Evolutionary conservation across 2,113 vertebrate species (phyloP).

Genomic region (Triplophysa tibetana): DNA sequence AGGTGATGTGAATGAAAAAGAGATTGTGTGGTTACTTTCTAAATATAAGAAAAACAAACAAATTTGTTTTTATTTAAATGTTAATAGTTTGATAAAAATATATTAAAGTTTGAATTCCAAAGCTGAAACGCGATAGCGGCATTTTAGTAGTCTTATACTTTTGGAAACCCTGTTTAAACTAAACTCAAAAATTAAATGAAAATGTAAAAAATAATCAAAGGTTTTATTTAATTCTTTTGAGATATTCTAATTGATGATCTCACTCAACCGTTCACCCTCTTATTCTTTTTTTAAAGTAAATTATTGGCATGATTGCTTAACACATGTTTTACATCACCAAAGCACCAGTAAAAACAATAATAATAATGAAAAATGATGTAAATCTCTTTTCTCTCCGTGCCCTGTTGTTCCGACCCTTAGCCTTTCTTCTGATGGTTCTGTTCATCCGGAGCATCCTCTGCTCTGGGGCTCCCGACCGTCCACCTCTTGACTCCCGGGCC

Average conservation of each 20-base stretch:
- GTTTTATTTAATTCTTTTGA: too few species aligned
- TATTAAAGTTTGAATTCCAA: too few species aligned
- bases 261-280: background rate
- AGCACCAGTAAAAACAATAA: background rate
- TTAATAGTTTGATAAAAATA: too few species aligned
- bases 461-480: conserved; percentile 5
- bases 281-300: background rate
- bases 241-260: background rate
- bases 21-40: too few species aligned
- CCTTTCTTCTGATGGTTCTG: conserved; percentile 1
- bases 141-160: too few species aligned
- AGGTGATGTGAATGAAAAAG: too few species aligned
- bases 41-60: too few species aligned
- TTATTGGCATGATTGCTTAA: background rate
- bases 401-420: conserved; percentile 38
- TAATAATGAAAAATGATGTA: background rate
- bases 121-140: too few species aligned
- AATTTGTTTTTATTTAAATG: too few species aligned
- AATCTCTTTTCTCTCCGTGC: background rate
- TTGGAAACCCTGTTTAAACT: too few species aligned
- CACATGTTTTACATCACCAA: background rate
- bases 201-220: too few species aligned
- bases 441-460: background rate
- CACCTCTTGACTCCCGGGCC: conserved; percentile 9
- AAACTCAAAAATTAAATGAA: too few species aligned